A percentile compares a stretch with the other conserved stretches of the same genome.
phyloP scores from a whole-genome alignment of 2,888 invertebrate genomes.

The Agapostemon virescens region DNA sequence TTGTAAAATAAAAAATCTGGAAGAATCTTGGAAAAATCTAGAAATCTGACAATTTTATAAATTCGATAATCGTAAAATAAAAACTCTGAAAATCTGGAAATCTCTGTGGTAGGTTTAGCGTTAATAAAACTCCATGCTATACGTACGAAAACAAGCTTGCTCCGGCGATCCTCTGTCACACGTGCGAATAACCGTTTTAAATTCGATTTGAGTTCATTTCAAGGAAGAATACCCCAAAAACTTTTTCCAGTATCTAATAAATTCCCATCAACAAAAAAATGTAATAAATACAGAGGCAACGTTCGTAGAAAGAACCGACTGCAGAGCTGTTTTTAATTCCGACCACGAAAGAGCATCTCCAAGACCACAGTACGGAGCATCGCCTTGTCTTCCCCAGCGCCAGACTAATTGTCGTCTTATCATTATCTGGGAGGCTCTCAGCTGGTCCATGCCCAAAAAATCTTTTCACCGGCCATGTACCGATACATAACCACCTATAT shows the following conservation, averaged over 20 bases:
- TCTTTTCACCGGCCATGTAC: slow-evolving; percentile 39
- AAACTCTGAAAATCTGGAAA: too few species aligned
- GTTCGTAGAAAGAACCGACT: background rate
- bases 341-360: background rate
- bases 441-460: slow-evolving; percentile 50
- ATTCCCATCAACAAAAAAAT: background rate
- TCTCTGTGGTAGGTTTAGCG: too few species aligned
- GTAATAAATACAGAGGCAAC: background rate
- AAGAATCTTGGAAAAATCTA: too few species aligned
- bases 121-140: too few species aligned
- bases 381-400: slow-evolving; percentile 24
- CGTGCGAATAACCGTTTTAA: too few species aligned
- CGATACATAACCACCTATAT: slow-evolving; percentile 3
- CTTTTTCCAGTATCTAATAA: background rate
- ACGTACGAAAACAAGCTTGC: too few species aligned
- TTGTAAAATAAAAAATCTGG: too few species aligned
- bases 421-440: slow-evolving; percentile 39
- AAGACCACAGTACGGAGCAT: background rate
- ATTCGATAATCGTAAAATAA: too few species aligned
- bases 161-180: too few species aligned
- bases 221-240: too few species aligned
- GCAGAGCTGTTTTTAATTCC: background rate
- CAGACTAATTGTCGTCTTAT: slow-evolving; percentile 50
- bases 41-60: too few species aligned
- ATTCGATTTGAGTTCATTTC: too few species aligned